phyloP scores from a whole-genome alignment of 2,797 vertebrate genomes.

The Rhinella marina region DNA sequence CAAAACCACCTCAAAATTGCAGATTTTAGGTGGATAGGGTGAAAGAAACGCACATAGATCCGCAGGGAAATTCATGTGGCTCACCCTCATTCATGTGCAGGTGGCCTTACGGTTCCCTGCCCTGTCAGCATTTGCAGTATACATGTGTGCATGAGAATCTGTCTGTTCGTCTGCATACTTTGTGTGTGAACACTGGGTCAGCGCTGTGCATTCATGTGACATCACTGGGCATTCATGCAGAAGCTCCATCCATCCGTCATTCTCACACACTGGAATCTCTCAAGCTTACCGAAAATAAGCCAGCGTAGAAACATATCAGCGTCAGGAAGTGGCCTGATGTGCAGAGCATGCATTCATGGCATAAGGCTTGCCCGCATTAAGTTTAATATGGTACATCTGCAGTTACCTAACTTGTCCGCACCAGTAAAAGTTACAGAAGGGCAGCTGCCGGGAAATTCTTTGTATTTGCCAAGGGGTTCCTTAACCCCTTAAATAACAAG shows the following conservation, averaged over 20 bases:
- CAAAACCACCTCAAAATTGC: too few relatives aligned
- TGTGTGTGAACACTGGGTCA: constrained; percentile 50
- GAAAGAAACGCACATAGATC: too few relatives aligned
- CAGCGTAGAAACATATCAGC: constrained; percentile 33
- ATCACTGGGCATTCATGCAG: constrained; percentile 51
- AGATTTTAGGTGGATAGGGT: too few relatives aligned
- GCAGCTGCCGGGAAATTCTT: neutral
- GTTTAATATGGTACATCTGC: neutral
- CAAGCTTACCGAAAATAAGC: constrained; percentile 23
- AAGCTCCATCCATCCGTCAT: constrained; percentile 55
- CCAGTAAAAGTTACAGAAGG: neutral
- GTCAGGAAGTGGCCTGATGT: constrained; percentile 4
- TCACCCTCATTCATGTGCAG: too few relatives aligned
- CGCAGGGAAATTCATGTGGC: too few relatives aligned
- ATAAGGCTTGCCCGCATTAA: neutral
- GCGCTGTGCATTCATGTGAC: constrained; percentile 52
- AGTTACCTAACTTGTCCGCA: neutral
- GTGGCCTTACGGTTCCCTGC: neutral
- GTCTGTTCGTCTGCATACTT: constrained; percentile 17
- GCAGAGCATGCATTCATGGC: neutral
- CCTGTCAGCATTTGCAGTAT: neutral
- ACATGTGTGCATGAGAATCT: neutral
- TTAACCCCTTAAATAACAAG: neutral
- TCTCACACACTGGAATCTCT: constrained; percentile 42
- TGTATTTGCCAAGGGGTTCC: neutral